A percentile compares a stretch with the other conserved stretches of the same genome.
Evolutionary conservation across 2,797 vertebrate genomes (phyloP).

Genomic region (Setipinna tenuifilis): DNA sequence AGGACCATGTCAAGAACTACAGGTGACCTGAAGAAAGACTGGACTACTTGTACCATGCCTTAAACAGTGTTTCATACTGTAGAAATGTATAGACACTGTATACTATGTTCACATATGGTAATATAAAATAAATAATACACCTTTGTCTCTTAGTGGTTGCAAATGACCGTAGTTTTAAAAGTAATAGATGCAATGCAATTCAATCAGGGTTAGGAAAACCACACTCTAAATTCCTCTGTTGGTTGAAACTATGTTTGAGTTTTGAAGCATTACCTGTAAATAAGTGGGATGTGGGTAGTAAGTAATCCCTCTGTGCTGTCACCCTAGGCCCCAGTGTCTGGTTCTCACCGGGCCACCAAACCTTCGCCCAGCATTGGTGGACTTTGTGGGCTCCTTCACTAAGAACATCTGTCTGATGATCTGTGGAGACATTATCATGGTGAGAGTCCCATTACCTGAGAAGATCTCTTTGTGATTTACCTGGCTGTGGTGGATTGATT

Average conservation of each 20-base stretch:
- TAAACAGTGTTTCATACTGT: no score
- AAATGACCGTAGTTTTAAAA: no score
- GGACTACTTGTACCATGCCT: no score
- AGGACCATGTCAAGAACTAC: constrained; percentile 82
- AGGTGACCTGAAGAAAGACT: constrained; percentile 55
- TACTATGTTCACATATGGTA: no score
- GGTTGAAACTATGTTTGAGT: no score
- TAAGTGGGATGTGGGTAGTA: no score
- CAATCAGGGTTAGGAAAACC: background rate
- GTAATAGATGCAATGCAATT: no score
- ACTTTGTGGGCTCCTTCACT: constrained; percentile 77
- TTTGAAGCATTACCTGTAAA: no score
- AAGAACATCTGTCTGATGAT: constrained; percentile 79
- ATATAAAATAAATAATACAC: no score
- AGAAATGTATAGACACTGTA: no score
- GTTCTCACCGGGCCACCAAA: constrained; percentile 76
- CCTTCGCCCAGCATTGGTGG: constrained; percentile 74
- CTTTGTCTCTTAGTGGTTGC: no score
- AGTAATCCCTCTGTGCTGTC: background rate
- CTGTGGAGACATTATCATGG: constrained; percentile 75
- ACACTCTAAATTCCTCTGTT: background rate
- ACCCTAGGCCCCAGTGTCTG: constrained; percentile 76
- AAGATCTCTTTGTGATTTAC: background rate
- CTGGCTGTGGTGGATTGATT: background rate
- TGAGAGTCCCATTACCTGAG: constrained; percentile 51